A percentile compares a stretch with the other conserved stretches of the same genome.
phyloP scores from a whole-genome alignment of 2,113 vertebrate genomes.

The Podarcis cretensis region DNA sequence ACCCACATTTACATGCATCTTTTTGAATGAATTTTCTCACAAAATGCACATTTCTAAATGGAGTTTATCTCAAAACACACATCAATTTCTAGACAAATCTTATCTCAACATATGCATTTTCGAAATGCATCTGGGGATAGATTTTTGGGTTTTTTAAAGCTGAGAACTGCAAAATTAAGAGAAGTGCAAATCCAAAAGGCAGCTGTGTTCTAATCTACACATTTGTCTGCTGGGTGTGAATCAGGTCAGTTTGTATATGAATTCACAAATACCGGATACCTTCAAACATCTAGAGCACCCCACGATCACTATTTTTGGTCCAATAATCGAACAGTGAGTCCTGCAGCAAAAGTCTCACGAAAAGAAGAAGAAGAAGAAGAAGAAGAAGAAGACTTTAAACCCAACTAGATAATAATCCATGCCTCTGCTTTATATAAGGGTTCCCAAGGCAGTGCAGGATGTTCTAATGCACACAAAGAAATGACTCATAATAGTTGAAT shows the following conservation, averaged over 20 bases:
- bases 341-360: neutral
- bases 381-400: neutral
- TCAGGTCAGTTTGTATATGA: too few species aligned
- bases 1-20: too few species aligned
- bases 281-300: neutral
- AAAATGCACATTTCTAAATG: neutral
- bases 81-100: neutral
- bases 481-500: neutral
- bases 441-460: neutral
- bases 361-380: too few species aligned
- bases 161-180: too few species aligned
- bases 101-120: neutral
- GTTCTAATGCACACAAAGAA: neutral
- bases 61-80: neutral
- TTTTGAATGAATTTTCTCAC: too few species aligned
- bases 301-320: neutral
- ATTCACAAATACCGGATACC: too few species aligned
- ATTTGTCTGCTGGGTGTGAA: too few species aligned
- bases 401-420: neutral
- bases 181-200: too few species aligned
- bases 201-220: too few species aligned
- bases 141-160: too few species aligned
- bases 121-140: neutral
- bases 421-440: neutral
- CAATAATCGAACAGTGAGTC: neutral